A percentile compares a stretch with the other conserved stretches of the same genome.
phyloP scores from a whole-genome alignment of 1,140 invertebrate species.

The Drosophila setifemur region DNA sequence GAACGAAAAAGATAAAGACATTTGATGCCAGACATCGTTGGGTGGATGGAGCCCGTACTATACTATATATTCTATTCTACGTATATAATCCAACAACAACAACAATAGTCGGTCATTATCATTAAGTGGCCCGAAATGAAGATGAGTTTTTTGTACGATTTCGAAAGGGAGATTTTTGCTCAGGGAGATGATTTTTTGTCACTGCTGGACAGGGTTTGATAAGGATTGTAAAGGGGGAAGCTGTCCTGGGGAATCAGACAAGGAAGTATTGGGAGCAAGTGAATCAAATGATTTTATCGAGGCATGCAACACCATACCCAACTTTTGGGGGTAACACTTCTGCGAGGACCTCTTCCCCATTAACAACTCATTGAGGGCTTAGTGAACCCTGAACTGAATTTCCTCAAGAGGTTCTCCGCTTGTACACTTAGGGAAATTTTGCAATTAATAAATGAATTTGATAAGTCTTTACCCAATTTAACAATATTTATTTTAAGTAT shows the following conservation, averaged over 20 bases:
- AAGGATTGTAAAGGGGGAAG: neutral
- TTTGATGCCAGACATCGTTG: constrained; percentile 62
- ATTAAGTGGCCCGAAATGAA: constrained; percentile 69
- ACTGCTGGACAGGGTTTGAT: constrained; percentile 21
- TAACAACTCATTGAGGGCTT: constrained; percentile 42
- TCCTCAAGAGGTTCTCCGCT: neutral
- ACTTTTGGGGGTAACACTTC: constrained; percentile 7
- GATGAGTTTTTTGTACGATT: constrained; percentile 61
- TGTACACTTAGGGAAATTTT: neutral
- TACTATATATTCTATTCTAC: too few species aligned
- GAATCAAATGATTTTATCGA: constrained; percentile 16
- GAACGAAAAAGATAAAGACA: constrained; percentile 70
- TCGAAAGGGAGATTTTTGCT: too few species aligned
- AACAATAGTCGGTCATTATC: constrained; percentile 75
- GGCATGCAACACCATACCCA: neutral
- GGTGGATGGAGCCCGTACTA: neutral
- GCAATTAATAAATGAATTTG: too few species aligned
- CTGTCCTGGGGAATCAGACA: neutral
- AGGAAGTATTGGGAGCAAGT: constrained; percentile 25
- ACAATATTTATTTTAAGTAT: too few species aligned
- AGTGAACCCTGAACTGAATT: constrained; percentile 52
- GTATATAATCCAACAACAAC: constrained; percentile 34
- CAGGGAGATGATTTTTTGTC: constrained; percentile 14
- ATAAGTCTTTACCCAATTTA: too few species aligned
- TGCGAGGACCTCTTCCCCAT: neutral